These are phyloP conservation scores for Nyleta sp. DNA, from an alignment of 2,888 invertebrate species.

Conservation along the genomic window DNA sequence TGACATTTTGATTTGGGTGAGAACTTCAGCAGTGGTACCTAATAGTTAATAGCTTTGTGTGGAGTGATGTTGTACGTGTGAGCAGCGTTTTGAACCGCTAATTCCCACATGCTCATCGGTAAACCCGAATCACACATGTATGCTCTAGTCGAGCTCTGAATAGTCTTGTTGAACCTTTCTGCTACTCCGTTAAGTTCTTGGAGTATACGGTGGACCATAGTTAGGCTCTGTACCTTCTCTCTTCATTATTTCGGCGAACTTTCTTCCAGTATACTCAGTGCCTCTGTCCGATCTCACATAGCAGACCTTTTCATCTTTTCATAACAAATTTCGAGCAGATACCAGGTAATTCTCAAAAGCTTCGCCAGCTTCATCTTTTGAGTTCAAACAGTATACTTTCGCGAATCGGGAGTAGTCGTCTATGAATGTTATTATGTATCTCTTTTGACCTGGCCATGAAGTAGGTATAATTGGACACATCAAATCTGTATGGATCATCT, in stretches of 20 bases:
- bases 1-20: constrained; percentile 11
- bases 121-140: constrained; percentile 33
- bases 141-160: constrained; percentile 32
- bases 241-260: constrained; percentile 59
- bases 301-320: constrained; percentile 19
- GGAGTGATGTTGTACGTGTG: constrained; percentile 30
- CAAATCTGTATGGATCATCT: constrained; percentile 62
- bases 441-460: constrained; percentile 56
- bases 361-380: constrained; percentile 67
- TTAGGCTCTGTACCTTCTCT: constrained; percentile 45
- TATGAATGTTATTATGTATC: constrained; percentile 56
- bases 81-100: constrained; percentile 11
- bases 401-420: constrained; percentile 66
- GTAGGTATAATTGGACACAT: constrained; percentile 66
- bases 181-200: constrained; percentile 19
- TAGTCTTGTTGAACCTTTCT: constrained; percentile 31
- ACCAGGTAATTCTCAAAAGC: constrained; percentile 65
- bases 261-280: constrained; percentile 65
- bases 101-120: constrained; percentile 25
- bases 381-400: constrained; percentile 60
- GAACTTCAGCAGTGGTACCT: background rate
- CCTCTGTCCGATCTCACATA: constrained; percentile 33
- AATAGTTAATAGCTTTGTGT: constrained; percentile 20
- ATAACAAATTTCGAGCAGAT: constrained; percentile 64
- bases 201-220: constrained; percentile 44